Percentiles rank a stretch among this genome's conserved stretches.
Conservation (phyloP, 1,140 invertebrate genomes). For the Tetranychus cinnabarinus region DNA sequence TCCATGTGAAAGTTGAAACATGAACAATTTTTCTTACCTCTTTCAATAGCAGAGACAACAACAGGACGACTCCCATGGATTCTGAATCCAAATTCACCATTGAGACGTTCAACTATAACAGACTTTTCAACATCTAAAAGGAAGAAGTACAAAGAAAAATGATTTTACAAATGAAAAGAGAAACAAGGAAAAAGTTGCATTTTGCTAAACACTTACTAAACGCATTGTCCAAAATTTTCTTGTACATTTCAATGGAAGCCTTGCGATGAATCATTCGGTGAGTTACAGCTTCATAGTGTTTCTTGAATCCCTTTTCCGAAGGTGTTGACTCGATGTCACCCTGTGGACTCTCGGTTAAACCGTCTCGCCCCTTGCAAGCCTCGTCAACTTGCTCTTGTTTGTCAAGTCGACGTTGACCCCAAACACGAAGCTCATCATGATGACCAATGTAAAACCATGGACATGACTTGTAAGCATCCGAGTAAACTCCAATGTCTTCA, state of each 20-base stretch:
- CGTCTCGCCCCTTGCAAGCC: neutral
- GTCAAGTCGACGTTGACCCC: conserved; percentile 19
- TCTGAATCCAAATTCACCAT: conserved; percentile 78
- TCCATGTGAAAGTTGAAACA: neutral
- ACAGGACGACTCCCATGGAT: conserved; percentile 86
- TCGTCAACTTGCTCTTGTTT: neutral
- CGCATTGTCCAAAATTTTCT: conserved; percentile 48
- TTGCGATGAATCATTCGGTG: conserved; percentile 71
- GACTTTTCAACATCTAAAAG: conserved; percentile 13
- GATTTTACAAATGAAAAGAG: neutral
- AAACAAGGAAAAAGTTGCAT: neutral
- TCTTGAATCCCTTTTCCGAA: conserved; percentile 59
- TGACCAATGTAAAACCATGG: conserved; percentile 52
- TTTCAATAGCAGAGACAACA: conserved; percentile 76
- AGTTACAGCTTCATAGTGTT: conserved; percentile 59
- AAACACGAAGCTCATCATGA: conserved; percentile 39
- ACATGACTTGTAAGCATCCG: conserved; percentile 38
- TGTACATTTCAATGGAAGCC: conserved; percentile 72
- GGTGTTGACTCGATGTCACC: conserved; percentile 22
- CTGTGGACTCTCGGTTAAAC: neutral
- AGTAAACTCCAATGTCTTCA: conserved; percentile 30
- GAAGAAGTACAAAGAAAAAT: neutral
- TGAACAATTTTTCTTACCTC: conserved; percentile 7
- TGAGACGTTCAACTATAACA: conserved; percentile 47
- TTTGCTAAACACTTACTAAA: conserved; percentile 39